Conservation (phyloP, 2,113 vertebrate genomes). For the Todiramphus chloris region DNA sequence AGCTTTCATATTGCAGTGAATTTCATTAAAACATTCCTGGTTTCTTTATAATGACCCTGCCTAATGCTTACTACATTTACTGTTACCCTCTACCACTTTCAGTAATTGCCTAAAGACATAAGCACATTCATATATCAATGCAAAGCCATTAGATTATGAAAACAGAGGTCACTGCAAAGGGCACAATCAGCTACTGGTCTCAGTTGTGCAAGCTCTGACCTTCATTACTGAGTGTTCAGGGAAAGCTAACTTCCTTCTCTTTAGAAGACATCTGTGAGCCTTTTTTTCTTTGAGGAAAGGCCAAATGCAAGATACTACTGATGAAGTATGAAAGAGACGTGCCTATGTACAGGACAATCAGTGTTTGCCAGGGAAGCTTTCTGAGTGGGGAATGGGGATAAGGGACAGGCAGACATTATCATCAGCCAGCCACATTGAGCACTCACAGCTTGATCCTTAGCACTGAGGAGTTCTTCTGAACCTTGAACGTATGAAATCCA, state of each 20-base stretch:
- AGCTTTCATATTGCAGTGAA: background rate
- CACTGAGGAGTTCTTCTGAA: background rate
- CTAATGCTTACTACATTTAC: background rate
- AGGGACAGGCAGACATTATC: background rate
- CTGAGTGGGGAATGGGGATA: background rate
- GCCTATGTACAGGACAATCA: background rate
- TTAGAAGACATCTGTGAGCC: background rate
- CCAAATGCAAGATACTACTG: background rate
- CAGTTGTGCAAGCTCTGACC: background rate
- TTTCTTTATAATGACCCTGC: background rate
- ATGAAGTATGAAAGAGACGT: background rate
- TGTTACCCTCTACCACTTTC: background rate
- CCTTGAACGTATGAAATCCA: background rate
- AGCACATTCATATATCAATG: background rate
- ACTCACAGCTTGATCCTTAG: background rate
- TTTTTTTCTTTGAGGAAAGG: background rate
- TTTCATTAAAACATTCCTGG: background rate
- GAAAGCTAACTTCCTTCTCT: background rate
- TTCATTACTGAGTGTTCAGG: background rate
- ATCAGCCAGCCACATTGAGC: background rate
- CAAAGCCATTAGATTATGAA: slow-evolving; percentile 4
- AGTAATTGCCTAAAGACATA: background rate
- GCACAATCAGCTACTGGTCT: background rate
- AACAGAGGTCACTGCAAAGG: background rate
- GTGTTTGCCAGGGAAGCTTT: background rate